Evolutionary conservation across 2,888 invertebrate genomes (phyloP).

Genomic region (Microdon myrmicae): DNA sequence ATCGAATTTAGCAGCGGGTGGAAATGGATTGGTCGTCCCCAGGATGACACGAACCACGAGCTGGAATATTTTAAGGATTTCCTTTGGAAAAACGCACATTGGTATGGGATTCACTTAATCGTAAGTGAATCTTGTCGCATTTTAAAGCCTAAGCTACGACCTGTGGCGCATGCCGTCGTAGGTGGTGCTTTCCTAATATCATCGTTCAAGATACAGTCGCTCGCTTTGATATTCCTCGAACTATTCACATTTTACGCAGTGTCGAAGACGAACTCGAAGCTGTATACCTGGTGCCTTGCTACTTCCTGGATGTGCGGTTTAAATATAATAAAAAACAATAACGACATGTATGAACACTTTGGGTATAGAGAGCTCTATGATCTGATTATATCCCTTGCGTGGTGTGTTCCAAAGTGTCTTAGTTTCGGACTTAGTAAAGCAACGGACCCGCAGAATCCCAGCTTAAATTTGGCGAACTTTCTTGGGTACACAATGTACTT

Average conservation of each 20-base stretch:
- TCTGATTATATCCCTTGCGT: constrained; percentile 67
- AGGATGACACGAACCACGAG: constrained; percentile 64
- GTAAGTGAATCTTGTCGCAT: constrained; percentile 53
- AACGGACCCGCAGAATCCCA: constrained; percentile 37
- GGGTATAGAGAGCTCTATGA: constrained; percentile 61
- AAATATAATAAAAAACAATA: constrained; percentile 57
- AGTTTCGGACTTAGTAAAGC: constrained; percentile 77
- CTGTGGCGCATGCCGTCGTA: constrained; percentile 55
- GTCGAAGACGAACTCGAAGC: constrained; percentile 54
- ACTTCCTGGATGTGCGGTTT: constrained; percentile 59
- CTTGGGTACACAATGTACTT: constrained; percentile 84
- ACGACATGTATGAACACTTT: constrained; percentile 55
- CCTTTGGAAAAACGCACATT: constrained; percentile 58
- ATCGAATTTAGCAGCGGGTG: constrained; percentile 60
- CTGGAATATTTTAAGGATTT: constrained; percentile 61
- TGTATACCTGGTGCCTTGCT: constrained; percentile 58
- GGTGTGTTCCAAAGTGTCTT: constrained; percentile 80
- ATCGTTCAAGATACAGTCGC: constrained; percentile 55
- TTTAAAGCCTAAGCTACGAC: constrained; percentile 52
- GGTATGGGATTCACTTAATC: constrained; percentile 60
- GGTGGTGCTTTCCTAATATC: constrained; percentile 56
- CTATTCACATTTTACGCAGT: constrained; percentile 58
- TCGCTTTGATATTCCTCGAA: constrained; percentile 53
- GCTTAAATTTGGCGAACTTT: constrained; percentile 67
- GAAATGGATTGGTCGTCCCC: constrained; percentile 57